These are phyloP conservation scores for Glaucidium brasilianum DNA, from an alignment of 2,113 vertebrate species.

Conservation along the genomic window DNA sequence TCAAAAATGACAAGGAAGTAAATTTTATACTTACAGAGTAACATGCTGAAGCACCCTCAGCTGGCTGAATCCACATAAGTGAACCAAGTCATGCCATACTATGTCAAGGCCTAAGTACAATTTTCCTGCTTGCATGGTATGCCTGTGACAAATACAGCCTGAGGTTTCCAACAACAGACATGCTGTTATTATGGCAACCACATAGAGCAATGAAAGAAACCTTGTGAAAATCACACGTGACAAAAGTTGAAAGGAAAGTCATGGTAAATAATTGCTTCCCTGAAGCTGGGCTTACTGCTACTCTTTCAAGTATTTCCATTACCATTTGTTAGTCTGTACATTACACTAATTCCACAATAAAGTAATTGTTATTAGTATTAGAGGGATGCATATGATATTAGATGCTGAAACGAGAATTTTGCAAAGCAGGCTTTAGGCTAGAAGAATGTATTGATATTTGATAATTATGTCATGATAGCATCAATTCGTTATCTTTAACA, in stretches of 20 bases:
- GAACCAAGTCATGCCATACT: neutral
- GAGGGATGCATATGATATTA: neutral
- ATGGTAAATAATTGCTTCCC: neutral
- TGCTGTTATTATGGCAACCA: conserved; percentile 50
- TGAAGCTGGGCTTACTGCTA: neutral
- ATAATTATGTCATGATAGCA: neutral
- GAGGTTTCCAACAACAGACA: conserved; percentile 63
- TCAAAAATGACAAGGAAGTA: neutral
- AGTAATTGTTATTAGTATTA: neutral
- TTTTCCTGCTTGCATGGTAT: conserved; percentile 45
- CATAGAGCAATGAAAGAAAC: conserved; percentile 43
- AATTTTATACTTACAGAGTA: conserved; percentile 20
- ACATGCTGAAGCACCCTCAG: conserved; percentile 17
- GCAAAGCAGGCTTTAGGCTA: neutral
- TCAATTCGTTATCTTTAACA: neutral
- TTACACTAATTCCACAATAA: neutral
- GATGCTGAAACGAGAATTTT: neutral
- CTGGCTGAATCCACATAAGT: conserved; percentile 13
- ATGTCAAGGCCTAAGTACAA: neutral
- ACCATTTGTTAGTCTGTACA: neutral
- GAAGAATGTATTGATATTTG: neutral
- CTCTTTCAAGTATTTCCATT: neutral
- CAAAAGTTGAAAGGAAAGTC: conserved; percentile 13
- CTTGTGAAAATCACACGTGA: conserved; percentile 42
- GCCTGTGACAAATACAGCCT: conserved; percentile 16